Evolutionary conservation across 2,888 invertebrate genomes (phyloP).

Genomic region (Acrobasis consociella): DNA sequence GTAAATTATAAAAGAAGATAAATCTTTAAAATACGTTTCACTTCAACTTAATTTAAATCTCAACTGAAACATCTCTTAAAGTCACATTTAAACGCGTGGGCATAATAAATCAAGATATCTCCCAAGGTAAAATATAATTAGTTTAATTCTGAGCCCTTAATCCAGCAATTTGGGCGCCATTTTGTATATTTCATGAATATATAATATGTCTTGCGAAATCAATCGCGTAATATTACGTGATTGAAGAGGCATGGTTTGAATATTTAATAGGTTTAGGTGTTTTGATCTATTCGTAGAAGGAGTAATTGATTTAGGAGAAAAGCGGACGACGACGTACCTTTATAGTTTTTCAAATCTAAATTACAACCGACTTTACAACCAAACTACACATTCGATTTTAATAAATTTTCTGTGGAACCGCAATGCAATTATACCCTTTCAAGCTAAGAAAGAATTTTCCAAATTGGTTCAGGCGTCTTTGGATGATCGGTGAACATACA

Average conservation of each 20-base stretch:
- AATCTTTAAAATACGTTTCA: neutral
- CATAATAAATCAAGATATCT: conserved; percentile 14
- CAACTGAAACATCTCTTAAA: neutral
- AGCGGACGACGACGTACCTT: too few relatives aligned
- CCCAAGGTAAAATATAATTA: conserved; percentile 15
- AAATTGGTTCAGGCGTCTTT: too few relatives aligned
- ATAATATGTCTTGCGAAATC: conserved; percentile 13
- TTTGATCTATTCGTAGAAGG: neutral
- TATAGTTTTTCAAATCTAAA: too few relatives aligned
- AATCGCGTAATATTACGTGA: conserved; percentile 13
- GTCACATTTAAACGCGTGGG: conserved; percentile 8
- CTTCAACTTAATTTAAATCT: conserved; percentile 1
- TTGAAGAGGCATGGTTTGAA: conserved; percentile 1
- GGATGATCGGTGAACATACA: too few relatives aligned
- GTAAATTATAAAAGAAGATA: neutral
- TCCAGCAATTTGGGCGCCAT: conserved; percentile 8
- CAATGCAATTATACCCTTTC: too few relatives aligned
- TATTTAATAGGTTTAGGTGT: neutral
- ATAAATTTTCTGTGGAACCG: too few relatives aligned
- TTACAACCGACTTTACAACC: too few relatives aligned
- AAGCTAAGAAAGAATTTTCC: too few relatives aligned
- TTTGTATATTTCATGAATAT: conserved; percentile 17
- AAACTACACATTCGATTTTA: too few relatives aligned
- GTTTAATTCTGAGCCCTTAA: conserved; percentile 13
- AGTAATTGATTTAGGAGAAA: neutral